Percentiles rank a stretch among this genome's conserved stretches.
These are phyloP conservation scores for Ormyrus labotus DNA, from an alignment of 2,888 invertebrate genomes.

Conservation along the genomic window DNA sequence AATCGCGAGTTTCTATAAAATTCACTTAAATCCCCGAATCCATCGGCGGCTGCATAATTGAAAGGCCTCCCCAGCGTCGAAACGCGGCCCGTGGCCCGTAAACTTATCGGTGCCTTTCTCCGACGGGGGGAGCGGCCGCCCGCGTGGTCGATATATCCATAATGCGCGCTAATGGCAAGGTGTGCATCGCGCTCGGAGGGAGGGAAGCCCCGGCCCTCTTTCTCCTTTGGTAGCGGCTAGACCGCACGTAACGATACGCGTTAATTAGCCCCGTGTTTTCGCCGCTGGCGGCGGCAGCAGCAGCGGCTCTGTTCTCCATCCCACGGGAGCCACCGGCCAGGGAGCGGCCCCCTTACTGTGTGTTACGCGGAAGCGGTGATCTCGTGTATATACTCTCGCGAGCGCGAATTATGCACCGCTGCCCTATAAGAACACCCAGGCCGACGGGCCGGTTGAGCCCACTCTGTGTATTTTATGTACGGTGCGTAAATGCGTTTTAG, in stretches of 20 bases:
- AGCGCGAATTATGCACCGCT: slow-evolving; percentile 33
- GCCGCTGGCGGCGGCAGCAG: slow-evolving; percentile 7
- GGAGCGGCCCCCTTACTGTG: neutral
- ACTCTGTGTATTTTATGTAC: neutral
- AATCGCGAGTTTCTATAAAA: slow-evolving; percentile 24
- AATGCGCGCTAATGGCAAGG: slow-evolving; percentile 38
- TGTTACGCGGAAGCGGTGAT: no score
- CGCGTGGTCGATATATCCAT: slow-evolving; percentile 11
- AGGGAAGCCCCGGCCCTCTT: no score
- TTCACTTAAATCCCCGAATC: slow-evolving; percentile 32
- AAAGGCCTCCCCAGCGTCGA: neutral
- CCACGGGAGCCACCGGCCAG: slow-evolving; percentile 1
- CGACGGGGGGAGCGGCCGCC: neutral
- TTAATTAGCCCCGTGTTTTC: slow-evolving; percentile 56
- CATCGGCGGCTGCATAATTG: slow-evolving; percentile 6
- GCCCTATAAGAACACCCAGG: no score
- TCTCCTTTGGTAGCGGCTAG: no score
- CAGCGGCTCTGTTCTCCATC: neutral
- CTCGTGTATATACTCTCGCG: no score
- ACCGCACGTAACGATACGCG: slow-evolving; percentile 52
- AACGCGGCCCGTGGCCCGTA: slow-evolving; percentile 28
- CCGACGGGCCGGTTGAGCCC: no score
- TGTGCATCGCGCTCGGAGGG: no score
- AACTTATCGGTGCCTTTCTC: slow-evolving; percentile 10
- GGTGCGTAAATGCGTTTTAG: neutral